Evolutionary conservation across 1,140 invertebrate species (phyloP), one percentile per base, ranked within the genome.

Genomic region (Chlorops oryzae): DNA sequence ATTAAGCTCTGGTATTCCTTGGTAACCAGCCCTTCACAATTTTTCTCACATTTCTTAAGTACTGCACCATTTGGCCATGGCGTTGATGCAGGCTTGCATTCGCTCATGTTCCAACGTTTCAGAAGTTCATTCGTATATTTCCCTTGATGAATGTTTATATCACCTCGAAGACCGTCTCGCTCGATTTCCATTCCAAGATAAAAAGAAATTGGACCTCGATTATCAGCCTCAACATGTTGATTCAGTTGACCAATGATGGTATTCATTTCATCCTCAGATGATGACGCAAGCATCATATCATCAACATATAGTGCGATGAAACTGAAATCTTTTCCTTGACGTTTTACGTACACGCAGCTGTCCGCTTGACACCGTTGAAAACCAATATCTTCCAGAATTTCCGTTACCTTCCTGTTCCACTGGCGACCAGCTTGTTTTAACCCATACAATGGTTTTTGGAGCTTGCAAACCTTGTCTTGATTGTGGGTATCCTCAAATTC

Each of bases 361-460:
- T 70, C 65, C 3, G 34, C 23, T 35, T 47, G 41, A 10, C 50
- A 51, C 37, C 49, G 12, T 9, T 13, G 13, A 45, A 57, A 54
- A 3, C 55, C 56, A 44, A 50, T 13, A 56, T 43, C 32, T 51
- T 23, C 15, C 17, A 42, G 25, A 62, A 38, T n/a, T 7, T 44
- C 28, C 56, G 50, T 5, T 47, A 17, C 38, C 35, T 50, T 58
- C 12, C 55, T 15, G 38, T 69, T 68, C 65, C 67, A 66, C 23
- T 54, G 55, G 18, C 59, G 49, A 13, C 59, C 55, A 0, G 63
- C 59, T 58, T 70, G 67, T 43, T 70, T 70, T 5, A 70, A 44
- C 12, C 65, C 67, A 54, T 70, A 68, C 28, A 70, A 28, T 18
- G 69, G 61, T 48, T 55, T 62, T 5, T 58, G 59, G 3, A 68